Conservation (phyloP, 2,797 vertebrate genomes). For the Pogoniulus pusillus region DNA sequence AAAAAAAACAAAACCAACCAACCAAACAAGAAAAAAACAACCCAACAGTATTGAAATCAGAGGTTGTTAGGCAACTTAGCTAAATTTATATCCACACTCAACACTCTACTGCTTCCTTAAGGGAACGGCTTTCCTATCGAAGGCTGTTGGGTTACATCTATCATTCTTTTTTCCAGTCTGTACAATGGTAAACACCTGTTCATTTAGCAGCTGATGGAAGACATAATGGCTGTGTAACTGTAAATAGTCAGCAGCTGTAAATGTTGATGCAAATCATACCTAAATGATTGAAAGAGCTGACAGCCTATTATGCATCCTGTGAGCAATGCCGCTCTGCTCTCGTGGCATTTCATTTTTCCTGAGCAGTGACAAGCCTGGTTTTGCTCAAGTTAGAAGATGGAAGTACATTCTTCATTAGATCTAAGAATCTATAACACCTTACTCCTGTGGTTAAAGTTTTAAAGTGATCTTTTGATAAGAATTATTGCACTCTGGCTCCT, state of each 20-base stretch:
- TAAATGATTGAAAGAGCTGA: background rate
- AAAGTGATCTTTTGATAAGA: background rate
- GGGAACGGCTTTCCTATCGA: background rate
- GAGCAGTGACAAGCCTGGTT: slow-evolving; percentile 26
- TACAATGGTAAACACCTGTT: slow-evolving; percentile 34
- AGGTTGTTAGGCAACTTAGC: slow-evolving; percentile 1
- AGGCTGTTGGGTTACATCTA: slow-evolving; percentile 11
- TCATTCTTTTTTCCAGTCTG: background rate
- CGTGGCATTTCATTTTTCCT: background rate
- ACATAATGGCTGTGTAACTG: slow-evolving; percentile 6
- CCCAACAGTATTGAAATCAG: background rate
- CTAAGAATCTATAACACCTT: background rate
- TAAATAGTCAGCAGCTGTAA: slow-evolving; percentile 36
- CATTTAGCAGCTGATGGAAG: slow-evolving; percentile 55
- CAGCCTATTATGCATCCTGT: background rate
- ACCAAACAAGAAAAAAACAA: no score
- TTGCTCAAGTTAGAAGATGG: background rate
- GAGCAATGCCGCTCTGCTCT: background rate
- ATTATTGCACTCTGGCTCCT: background rate
- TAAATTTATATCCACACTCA: background rate
- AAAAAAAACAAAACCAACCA: background rate
- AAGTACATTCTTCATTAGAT: background rate
- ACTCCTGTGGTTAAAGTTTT: slow-evolving; percentile 5
- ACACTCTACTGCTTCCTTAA: background rate
- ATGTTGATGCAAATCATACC: slow-evolving; percentile 14